Evolutionary conservation across 2,888 invertebrate genomes (phyloP).

Genomic region (Dicyrtoma fusca): DNA sequence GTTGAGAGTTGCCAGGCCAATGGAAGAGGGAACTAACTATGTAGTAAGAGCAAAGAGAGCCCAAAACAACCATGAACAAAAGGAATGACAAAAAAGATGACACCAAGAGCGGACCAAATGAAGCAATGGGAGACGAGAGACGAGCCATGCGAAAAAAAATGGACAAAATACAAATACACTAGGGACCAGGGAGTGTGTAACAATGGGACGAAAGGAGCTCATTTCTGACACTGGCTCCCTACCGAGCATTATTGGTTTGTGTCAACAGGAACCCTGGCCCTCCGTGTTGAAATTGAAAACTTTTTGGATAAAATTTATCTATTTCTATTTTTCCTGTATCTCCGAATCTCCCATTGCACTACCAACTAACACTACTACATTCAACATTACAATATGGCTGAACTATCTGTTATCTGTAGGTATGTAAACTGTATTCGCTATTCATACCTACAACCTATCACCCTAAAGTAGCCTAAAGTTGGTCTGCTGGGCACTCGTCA

Average conservation of each 20-base stretch:
- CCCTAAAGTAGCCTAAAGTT: no score
- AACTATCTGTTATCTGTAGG: no score
- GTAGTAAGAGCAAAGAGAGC: not conserved
- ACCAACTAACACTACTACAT: no score
- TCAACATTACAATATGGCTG: no score
- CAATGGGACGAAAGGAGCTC: not conserved
- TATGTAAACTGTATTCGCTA: no score
- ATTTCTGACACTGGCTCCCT: conserved; percentile 8
- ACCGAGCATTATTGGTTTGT: conserved; percentile 1
- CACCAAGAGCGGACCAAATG: conserved; percentile 32
- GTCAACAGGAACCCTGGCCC: conserved; percentile 22
- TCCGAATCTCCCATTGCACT: no score
- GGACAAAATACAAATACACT: conserved; percentile 4
- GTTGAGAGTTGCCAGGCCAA: not conserved
- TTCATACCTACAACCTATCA: no score
- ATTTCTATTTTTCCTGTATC: no score
- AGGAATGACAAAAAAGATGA: conserved; percentile 30
- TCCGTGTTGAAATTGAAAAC: not conserved
- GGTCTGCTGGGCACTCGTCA: no score
- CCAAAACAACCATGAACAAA: no score
- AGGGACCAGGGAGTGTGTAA: not conserved
- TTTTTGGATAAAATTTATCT: not conserved
- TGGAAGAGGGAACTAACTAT: conserved; percentile 4
- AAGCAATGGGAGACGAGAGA: conserved; percentile 19
- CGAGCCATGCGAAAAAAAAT: conserved; percentile 14